Evolutionary conservation across 2,888 invertebrate genomes (phyloP).

Genomic region (Plebejus anna): DNA sequence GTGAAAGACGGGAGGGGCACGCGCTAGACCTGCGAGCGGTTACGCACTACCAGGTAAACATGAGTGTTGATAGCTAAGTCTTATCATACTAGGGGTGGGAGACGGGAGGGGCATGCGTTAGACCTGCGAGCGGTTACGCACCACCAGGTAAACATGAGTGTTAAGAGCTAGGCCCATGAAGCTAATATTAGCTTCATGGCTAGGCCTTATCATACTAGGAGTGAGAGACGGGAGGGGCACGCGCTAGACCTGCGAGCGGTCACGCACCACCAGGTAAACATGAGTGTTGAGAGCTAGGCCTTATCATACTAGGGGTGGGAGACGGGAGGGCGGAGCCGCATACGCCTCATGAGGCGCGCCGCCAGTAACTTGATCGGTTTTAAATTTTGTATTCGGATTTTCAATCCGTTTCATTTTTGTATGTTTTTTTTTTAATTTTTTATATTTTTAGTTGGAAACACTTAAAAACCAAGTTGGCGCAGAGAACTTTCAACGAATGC

Average conservation of each 20-base stretch:
- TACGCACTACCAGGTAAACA: slow-evolving; percentile 83
- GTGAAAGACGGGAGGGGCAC: slow-evolving; percentile 73
- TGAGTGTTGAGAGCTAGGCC: too few species aligned
- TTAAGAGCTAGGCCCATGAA: too few species aligned
- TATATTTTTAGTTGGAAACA: slow-evolving; percentile 80
- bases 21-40: slow-evolving; percentile 86
- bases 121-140: slow-evolving; percentile 86
- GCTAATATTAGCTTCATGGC: too few species aligned
- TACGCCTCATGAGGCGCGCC: slow-evolving; percentile 84
- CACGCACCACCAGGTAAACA: slow-evolving; percentile 83
- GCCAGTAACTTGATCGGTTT: slow-evolving; percentile 40
- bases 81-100: too few species aligned
- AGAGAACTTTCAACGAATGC: slow-evolving; percentile 86
- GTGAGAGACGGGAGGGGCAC: slow-evolving; percentile 55
- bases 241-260: slow-evolving; percentile 86
- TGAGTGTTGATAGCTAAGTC: too few species aligned
- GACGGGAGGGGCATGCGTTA: slow-evolving; percentile 77
- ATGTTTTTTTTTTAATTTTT: neutral
- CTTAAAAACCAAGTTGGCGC: slow-evolving; percentile 87
- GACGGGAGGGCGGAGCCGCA: slow-evolving; percentile 49
- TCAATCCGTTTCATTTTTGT: too few species aligned
- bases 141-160: slow-evolving; percentile 79
- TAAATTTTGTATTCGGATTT: too few species aligned
- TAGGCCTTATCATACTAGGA: too few species aligned
- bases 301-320: too few species aligned